These are phyloP conservation scores for Notiomystis cincta DNA, from an alignment of 2,113 vertebrate genomes.

Conservation along the genomic window DNA sequence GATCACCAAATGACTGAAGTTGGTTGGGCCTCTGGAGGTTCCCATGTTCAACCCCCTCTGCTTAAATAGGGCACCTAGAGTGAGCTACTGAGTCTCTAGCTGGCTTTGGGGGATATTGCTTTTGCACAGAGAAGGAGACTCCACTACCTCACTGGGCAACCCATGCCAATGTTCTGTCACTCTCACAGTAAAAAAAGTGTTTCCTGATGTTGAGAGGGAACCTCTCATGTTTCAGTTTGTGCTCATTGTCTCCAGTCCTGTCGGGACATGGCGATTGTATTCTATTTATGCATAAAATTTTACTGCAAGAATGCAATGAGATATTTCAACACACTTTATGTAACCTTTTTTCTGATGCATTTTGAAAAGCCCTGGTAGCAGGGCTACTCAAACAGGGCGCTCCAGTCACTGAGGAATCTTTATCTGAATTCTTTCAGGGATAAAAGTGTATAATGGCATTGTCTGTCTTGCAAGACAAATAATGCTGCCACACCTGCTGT, in stretches of 20 bases:
- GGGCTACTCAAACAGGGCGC: background rate
- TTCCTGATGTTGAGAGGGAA: background rate
- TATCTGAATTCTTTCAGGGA: background rate
- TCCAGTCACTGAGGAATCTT: background rate
- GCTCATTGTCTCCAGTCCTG: background rate
- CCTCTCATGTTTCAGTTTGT: background rate
- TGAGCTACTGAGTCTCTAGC: background rate
- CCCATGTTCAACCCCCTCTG: background rate
- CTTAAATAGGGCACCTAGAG: background rate
- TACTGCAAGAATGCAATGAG: background rate
- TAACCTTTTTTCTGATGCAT: background rate
- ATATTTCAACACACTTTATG: background rate
- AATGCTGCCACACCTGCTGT: background rate
- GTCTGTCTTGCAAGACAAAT: background rate
- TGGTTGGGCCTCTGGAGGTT: background rate
- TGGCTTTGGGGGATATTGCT: background rate
- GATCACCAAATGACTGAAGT: background rate
- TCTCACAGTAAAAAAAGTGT: background rate
- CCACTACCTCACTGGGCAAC: background rate
- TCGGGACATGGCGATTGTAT: background rate
- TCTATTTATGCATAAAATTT: background rate
- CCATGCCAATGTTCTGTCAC: background rate
- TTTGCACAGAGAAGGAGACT: background rate
- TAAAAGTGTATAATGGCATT: background rate
- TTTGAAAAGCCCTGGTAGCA: background rate